phyloP scores from a whole-genome alignment of 2,888 invertebrate genomes.

The Rotaria macrura region DNA sequence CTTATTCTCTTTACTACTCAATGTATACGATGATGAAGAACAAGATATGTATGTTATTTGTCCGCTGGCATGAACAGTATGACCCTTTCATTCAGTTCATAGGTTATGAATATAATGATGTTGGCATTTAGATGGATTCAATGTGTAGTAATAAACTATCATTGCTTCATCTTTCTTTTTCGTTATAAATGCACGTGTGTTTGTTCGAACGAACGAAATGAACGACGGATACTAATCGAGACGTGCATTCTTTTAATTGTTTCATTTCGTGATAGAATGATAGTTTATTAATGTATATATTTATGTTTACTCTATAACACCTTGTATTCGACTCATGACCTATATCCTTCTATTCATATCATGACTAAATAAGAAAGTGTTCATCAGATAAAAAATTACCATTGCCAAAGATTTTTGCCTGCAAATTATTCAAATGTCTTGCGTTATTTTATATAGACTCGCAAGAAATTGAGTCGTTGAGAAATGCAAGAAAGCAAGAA shows the following conservation, averaged over 20 bases:
- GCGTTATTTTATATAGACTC: too few species aligned
- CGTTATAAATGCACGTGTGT: not conserved
- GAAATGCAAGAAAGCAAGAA: too few species aligned
- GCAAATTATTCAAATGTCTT: not conserved
- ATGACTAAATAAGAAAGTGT: not conserved
- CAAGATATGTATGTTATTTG: not conserved
- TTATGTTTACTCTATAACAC: not conserved
- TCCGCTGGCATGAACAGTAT: not conserved
- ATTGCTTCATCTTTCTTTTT: not conserved
- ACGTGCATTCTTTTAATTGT: constrained; percentile 7
- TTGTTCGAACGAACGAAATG: not conserved
- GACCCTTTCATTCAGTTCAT: not conserved
- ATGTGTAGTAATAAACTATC: not conserved
- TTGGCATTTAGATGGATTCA: constrained; percentile 3
- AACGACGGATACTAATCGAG: not conserved
- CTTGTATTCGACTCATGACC: not conserved
- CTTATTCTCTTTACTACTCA: not conserved
- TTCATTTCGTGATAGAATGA: not conserved
- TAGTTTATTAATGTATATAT: not conserved
- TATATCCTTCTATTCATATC: not conserved
- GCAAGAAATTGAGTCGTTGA: too few species aligned
- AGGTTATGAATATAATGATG: not conserved
- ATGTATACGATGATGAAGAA: not conserved
- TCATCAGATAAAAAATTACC: not conserved
- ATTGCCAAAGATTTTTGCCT: not conserved